Evolutionary conservation across 2,888 invertebrate species (phyloP).

Genomic region (Tachina grossa): DNA sequence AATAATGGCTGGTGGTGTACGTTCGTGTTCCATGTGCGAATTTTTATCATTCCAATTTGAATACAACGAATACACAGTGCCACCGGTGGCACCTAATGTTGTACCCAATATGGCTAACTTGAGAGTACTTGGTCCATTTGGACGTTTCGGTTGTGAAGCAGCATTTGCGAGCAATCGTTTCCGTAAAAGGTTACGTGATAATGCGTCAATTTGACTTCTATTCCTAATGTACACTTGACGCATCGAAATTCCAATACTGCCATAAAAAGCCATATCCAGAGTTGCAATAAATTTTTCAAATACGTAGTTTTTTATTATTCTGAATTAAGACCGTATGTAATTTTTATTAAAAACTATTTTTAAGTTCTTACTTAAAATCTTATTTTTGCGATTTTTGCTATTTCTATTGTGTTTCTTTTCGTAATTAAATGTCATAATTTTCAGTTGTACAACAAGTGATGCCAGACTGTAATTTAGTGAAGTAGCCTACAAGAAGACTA

Average conservation of each 20-base stretch:
- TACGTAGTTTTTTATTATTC: not conserved
- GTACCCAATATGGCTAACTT: constrained; percentile 85
- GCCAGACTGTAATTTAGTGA: no score
- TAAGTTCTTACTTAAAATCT: no score
- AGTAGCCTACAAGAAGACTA: no score
- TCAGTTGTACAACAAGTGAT: no score
- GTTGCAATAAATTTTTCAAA: not conserved
- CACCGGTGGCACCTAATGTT: constrained; percentile 85
- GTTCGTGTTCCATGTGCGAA: constrained; percentile 82
- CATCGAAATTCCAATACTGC: constrained; percentile 71
- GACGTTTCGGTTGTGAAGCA: constrained; percentile 29
- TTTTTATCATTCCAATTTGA: constrained; percentile 75
- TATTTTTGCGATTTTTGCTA: no score
- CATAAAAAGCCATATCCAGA: constrained; percentile 76
- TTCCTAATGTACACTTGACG: constrained; percentile 56
- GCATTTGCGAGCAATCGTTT: constrained; percentile 47
- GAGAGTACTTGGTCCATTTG: constrained; percentile 76
- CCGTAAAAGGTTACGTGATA: constrained; percentile 62
- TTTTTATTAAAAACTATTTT: no score
- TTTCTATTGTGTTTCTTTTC: no score
- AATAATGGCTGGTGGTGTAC: constrained; percentile 79
- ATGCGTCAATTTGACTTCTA: constrained; percentile 4
- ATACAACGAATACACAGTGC: constrained; percentile 83
- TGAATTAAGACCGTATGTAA: not conserved
- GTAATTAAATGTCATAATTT: no score